Conservation (phyloP, 2,797 vertebrate species). For the Decapterus maruadsi region DNA sequence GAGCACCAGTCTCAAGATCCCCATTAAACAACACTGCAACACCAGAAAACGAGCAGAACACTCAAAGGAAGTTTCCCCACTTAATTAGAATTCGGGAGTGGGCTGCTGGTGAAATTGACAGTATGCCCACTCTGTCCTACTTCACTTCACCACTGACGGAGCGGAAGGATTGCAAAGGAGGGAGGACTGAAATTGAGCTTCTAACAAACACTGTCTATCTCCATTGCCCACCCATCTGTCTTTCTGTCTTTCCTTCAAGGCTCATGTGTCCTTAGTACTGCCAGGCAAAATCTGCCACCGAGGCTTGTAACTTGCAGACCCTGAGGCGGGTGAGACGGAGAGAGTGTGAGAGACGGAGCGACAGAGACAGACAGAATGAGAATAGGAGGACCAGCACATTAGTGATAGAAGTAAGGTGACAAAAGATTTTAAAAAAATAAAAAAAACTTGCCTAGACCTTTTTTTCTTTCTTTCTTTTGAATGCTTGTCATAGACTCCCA, state of each 20-base stretch:
- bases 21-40: neutral
- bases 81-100: neutral
- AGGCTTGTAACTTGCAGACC: constrained; percentile 52
- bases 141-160: neutral
- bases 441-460: neutral
- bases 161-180: constrained; percentile 10
- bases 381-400: constrained; percentile 7
- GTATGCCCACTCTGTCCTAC: neutral
- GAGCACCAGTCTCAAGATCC: neutral
- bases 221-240: constrained; percentile 52
- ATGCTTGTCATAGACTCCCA: neutral
- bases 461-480: neutral
- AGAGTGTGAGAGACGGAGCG: neutral
- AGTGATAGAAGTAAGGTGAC: neutral
- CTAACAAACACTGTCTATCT: constrained; percentile 51
- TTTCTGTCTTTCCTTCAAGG: constrained; percentile 59
- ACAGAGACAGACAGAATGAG: neutral
- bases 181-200: constrained; percentile 31
- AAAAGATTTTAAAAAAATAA: neutral
- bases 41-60: neutral
- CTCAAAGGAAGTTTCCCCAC: neutral
- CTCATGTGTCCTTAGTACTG: constrained; percentile 60
- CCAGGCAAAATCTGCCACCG: constrained; percentile 55
- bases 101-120: neutral
- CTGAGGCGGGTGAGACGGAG: constrained; percentile 31